Base-by-base conservation (phyloP, 2,113 vertebrate genomes). In the Struthio camelus region DNA sequence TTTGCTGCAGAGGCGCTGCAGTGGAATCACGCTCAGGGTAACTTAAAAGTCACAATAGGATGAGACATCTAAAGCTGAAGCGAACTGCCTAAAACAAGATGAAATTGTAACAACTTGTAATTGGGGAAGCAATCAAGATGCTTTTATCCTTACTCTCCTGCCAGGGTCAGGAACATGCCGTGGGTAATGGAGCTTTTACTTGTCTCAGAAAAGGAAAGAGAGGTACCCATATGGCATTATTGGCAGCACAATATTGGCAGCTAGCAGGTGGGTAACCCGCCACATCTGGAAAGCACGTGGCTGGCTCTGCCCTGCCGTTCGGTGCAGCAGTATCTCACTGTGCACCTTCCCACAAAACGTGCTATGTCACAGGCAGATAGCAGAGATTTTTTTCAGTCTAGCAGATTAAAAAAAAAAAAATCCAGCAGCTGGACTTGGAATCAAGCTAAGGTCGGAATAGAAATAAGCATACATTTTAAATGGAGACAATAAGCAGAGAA, bases 301-400 rank as follows among this genome's bases (percentile, higher is more conserved):
- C 28, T 81, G 70, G 17, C 2, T 66, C 70, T 46, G 32, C 7
- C 9, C 23, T 20, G 32, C 6, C 40, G 10, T 25, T 70, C 18
- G 1, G 36, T 42, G 32, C 44, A 59, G 44, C 24, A 32, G 30
- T 10, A 38, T 44, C 46, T 81, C 28, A 10, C 36, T 6, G 12
- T 12, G 42, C 8, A n/a, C 34, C 28, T 71, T 27, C 36, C 54
- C 24, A 19, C 42, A 30, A 48, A 53, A n/a, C 6, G 30, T 19
- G 36, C 70, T 48, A 8, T 2, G 0, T 7, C 4, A 0, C 44
- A 42, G 7, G 30, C 50, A 27, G 6, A 27, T 17, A 50, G 34
- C 70, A 81, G 10, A 48, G 58, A 15, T 2, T 6, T 62, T 62
- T 22, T 38, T 20, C 50, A 50, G 32, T 22, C 22, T 50, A 8